These are phyloP conservation scores for Pemphredon lugubris DNA, from an alignment of 2,888 invertebrate genomes.

Conservation along the genomic window DNA sequence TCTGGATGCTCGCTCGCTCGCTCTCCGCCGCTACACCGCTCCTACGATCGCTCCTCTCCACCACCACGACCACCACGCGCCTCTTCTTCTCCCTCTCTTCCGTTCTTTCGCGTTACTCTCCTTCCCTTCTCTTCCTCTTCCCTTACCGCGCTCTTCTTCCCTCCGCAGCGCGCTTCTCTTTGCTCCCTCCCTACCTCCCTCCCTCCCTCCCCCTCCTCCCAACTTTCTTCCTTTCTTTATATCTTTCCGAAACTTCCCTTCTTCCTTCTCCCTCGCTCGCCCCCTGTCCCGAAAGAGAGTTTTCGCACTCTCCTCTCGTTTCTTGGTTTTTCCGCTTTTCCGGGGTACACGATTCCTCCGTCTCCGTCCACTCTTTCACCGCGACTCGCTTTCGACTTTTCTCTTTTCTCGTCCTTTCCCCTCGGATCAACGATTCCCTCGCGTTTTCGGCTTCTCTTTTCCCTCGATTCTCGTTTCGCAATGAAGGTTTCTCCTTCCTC, in stretches of 20 bases:
- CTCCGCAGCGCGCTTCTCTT: constrained; percentile 13
- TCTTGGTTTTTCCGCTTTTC: neutral
- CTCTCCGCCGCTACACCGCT: constrained; percentile 60
- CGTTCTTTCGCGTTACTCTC: constrained; percentile 36
- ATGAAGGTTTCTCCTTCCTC: no score
- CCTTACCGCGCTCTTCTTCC: constrained; percentile 2
- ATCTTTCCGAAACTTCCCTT: neutral
- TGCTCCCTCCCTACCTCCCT: constrained; percentile 10
- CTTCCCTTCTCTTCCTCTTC: neutral
- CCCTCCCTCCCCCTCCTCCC: neutral
- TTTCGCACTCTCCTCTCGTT: neutral
- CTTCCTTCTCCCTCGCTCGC: neutral
- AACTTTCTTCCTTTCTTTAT: neutral
- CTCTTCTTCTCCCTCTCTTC: constrained; percentile 56
- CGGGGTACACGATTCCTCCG: neutral
- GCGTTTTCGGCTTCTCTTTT: no score
- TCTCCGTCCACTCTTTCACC: neutral
- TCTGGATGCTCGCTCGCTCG: constrained; percentile 64
- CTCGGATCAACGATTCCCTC: no score
- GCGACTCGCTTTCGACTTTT: neutral
- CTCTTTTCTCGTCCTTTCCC: no score
- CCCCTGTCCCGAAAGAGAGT: no score
- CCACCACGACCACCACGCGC: constrained; percentile 58
- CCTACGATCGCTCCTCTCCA: constrained; percentile 58
- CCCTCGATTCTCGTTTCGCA: no score